Evolutionary conservation across 2,888 invertebrate genomes (phyloP).

Genomic region (Eristalis intricaria): DNA sequence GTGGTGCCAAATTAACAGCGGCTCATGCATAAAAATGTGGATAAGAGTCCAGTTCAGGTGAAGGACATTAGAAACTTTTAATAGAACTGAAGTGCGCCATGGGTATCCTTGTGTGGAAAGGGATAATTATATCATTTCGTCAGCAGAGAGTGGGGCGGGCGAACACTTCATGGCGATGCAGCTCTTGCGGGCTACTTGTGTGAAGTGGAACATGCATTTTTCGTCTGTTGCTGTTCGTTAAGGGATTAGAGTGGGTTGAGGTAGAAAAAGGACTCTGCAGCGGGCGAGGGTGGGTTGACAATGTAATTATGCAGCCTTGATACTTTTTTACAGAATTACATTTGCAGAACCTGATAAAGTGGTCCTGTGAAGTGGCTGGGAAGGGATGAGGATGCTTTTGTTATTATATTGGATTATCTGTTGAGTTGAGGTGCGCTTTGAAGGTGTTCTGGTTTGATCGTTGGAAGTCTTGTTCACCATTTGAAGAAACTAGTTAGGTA

Average conservation of each 20-base stretch:
- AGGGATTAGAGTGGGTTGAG: neutral
- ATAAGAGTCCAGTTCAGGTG: constrained; percentile 24
- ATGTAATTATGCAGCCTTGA: neutral
- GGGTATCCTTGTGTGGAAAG: neutral
- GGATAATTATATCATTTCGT: neutral
- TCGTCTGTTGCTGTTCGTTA: neutral
- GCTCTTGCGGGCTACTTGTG: neutral
- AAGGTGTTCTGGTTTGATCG: too few relatives aligned
- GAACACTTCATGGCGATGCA: neutral
- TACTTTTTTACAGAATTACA: neutral
- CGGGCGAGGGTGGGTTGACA: neutral
- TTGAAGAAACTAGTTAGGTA: too few relatives aligned
- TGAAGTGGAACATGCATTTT: neutral
- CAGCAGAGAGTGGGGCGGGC: neutral
- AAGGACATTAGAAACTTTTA: constrained; percentile 17
- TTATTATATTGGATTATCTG: neutral
- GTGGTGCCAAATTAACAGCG: neutral
- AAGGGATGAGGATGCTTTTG: neutral
- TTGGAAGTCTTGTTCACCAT: too few relatives aligned
- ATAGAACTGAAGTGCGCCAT: neutral
- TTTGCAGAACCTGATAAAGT: neutral
- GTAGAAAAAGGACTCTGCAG: neutral
- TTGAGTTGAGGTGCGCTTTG: neutral
- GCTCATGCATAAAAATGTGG: neutral
- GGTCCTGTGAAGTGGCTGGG: neutral